Percentiles rank a stretch among this genome's conserved stretches.
Conservation (phyloP, 2,113 vertebrate species). For the Hepsetus odoe region DNA sequence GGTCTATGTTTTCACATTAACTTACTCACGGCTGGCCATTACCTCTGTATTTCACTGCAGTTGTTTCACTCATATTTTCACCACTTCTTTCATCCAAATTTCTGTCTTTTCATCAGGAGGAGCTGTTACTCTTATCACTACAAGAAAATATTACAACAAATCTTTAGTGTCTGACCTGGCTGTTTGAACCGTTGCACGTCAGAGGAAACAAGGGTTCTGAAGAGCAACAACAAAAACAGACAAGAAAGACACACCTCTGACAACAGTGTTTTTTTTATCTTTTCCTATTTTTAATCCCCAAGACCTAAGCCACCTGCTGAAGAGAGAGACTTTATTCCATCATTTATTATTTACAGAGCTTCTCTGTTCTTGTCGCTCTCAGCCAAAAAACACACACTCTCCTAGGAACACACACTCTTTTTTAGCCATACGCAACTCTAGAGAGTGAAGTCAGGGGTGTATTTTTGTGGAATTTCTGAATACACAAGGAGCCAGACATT, state of each 20-base stretch:
- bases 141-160: not conserved
- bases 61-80: not conserved
- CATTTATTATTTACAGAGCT: constrained; percentile 68
- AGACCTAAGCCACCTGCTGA: constrained; percentile 61
- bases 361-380: constrained; percentile 61
- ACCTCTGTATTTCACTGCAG: not conserved
- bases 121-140: not conserved
- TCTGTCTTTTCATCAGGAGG: not conserved
- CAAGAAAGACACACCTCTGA: constrained; percentile 39
- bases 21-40: not conserved
- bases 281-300: constrained; percentile 62
- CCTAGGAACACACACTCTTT: not conserved
- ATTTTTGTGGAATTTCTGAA: constrained; percentile 4
- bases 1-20: not conserved
- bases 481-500: not conserved
- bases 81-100: not conserved
- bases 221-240: constrained; percentile 13
- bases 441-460: not conserved
- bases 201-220: not conserved
- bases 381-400: constrained; percentile 16
- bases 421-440: not conserved
- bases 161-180: not conserved
- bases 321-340: constrained; percentile 56
- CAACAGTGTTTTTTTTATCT: constrained; percentile 37
- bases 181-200: constrained; percentile 17